phyloP scores from a whole-genome alignment of 2,797 vertebrate genomes.

The Thunnus albacares region DNA sequence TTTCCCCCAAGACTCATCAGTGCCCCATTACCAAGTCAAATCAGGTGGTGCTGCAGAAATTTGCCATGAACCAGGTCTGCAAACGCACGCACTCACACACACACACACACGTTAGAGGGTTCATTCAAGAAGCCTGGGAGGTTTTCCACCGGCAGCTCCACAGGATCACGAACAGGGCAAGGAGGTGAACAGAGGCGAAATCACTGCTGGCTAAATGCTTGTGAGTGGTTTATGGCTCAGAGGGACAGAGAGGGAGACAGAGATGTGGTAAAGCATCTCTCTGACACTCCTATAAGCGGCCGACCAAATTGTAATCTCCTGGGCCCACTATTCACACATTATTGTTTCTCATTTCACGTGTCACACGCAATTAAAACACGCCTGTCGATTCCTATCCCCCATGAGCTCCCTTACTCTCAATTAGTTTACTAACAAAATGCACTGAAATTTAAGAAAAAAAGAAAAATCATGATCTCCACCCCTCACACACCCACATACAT shows the following conservation, averaged over 20 bases:
- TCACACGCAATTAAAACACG: constrained; percentile 75
- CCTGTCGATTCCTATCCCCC: constrained; percentile 54
- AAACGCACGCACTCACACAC: constrained; percentile 26
- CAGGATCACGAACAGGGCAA: constrained; percentile 66
- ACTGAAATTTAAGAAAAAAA: constrained; percentile 5
- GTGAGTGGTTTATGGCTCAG: constrained; percentile 70
- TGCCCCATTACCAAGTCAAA: constrained; percentile 99
- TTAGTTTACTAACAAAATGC: constrained; percentile 34
- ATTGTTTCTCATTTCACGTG: constrained; percentile 81
- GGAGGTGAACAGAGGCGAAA: constrained; percentile 72
- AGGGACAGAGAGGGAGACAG: constrained; percentile 61
- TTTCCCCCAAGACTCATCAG: constrained; percentile 95
- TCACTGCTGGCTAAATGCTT: constrained; percentile 73
- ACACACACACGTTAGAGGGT: constrained; percentile 63
- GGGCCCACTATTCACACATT: constrained; percentile 85
- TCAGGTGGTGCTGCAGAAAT: constrained; percentile 94
- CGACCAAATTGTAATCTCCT: constrained; percentile 77
- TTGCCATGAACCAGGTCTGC: constrained; percentile 79
- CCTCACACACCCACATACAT: constrained; percentile 16
- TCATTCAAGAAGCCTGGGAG: constrained; percentile 88
- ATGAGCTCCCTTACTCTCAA: constrained; percentile 13
- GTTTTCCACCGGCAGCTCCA: constrained; percentile 76
- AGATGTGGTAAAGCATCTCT: constrained; percentile 67
- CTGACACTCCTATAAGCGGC: constrained; percentile 67
- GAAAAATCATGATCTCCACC: not conserved